A percentile compares a stretch with the other conserved stretches of the same genome.
Evolutionary conservation across 2,888 invertebrate genomes (phyloP).

Genomic region (Drosophila basisetae): DNA sequence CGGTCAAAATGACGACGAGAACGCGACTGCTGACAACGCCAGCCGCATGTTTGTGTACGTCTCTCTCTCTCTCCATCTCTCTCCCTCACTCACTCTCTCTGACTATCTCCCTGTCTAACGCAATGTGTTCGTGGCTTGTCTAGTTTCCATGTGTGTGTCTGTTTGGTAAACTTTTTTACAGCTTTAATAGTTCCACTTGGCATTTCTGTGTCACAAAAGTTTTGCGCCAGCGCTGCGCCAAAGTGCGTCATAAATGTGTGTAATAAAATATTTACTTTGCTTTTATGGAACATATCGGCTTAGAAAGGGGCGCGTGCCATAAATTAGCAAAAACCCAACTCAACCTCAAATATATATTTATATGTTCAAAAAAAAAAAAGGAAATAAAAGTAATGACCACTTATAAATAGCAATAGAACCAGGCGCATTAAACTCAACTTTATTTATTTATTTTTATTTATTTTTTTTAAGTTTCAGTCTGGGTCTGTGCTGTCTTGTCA

Average conservation of each 20-base stretch:
- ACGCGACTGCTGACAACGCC: constrained; percentile 70
- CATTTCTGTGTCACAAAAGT: constrained; percentile 77
- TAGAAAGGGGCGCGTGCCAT: constrained; percentile 37
- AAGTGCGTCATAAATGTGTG: constrained; percentile 80
- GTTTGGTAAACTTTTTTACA: constrained; percentile 73
- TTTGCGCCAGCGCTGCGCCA: constrained; percentile 68
- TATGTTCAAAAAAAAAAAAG: constrained; percentile 2
- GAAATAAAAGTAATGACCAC: constrained; percentile 12
- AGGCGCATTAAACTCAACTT: constrained; percentile 56
- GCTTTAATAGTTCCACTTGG: constrained; percentile 81
- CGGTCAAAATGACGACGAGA: constrained; percentile 79
- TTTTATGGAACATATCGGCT: constrained; percentile 56
- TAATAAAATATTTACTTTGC: constrained; percentile 80
- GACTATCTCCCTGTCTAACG: constrained; percentile 6
- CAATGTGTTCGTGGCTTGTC: constrained; percentile 8
- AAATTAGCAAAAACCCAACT: constrained; percentile 38
- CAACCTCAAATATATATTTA: constrained; percentile 4
- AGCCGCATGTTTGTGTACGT: constrained; percentile 74
- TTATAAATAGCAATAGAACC: constrained; percentile 18
- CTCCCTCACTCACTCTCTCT: constrained; percentile 1
- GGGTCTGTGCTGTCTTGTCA: constrained; percentile 1
- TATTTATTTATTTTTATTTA: constrained; percentile 26
- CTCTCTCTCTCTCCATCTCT: constrained; percentile 2
- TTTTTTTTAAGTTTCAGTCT: constrained; percentile 35
- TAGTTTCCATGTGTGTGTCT: constrained; percentile 34